phyloP scores from a whole-genome alignment of 2,797 vertebrate species.

The Leptoclinus maculatus region DNA sequence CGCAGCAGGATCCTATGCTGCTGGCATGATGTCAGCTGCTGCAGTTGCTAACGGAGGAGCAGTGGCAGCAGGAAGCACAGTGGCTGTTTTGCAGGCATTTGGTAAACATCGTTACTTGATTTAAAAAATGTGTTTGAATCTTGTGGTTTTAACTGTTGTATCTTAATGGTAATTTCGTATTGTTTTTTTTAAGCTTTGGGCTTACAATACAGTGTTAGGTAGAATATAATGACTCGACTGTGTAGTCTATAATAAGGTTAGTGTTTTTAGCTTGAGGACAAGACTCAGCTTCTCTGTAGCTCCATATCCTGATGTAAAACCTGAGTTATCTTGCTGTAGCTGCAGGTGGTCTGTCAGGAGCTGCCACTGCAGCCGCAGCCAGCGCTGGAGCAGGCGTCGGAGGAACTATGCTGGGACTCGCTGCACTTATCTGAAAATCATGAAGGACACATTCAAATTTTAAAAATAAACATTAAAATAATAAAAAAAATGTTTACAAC shows the following conservation, averaged over 20 bases:
- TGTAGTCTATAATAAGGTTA: neutral
- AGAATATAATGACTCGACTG: neutral
- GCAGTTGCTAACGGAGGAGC: constrained; percentile 66
- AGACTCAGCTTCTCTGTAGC: neutral
- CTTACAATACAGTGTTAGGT: neutral
- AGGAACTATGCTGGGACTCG: neutral
- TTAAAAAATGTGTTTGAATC: neutral
- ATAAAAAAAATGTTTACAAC: neutral
- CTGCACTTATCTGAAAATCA: neutral
- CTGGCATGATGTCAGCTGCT: constrained; percentile 67
- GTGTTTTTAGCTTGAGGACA: neutral
- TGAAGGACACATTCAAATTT: neutral
- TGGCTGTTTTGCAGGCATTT: constrained; percentile 64
- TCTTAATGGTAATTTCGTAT: neutral
- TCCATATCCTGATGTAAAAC: neutral
- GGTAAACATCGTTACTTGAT: constrained; percentile 28
- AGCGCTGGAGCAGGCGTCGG: neutral
- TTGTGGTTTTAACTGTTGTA: neutral
- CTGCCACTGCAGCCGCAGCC: neutral
- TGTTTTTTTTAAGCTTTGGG: neutral
- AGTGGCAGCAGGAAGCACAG: constrained; percentile 51
- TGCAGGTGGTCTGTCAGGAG: neutral
- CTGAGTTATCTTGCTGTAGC: constrained; percentile 27
- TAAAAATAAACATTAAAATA: no score
- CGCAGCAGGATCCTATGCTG: constrained; percentile 53